These are phyloP conservation scores for Vultur gryphus DNA, from an alignment of 2,797 vertebrate species.

Conservation along the genomic window DNA sequence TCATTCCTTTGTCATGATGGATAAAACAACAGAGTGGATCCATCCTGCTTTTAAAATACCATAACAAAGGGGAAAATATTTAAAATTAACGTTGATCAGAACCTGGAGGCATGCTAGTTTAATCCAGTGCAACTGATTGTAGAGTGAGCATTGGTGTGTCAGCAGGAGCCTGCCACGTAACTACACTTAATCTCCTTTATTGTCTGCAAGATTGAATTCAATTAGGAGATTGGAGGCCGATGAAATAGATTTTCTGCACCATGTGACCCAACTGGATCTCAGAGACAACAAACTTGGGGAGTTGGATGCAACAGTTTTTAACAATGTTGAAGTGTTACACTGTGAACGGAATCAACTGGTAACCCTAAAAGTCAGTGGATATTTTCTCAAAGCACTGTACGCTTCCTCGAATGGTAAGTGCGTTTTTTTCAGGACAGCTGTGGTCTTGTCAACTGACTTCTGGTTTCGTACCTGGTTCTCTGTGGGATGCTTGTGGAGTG, in stretches of 20 bases:
- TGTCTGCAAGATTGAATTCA: conserved; percentile 84
- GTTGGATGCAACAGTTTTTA: conserved; percentile 87
- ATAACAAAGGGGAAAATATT: neutral
- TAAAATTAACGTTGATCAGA: neutral
- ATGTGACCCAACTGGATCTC: conserved; percentile 92
- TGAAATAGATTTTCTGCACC: conserved; percentile 87
- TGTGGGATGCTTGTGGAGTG: neutral
- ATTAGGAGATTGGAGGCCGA: conserved; percentile 83
- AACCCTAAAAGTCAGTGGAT: conserved; percentile 84
- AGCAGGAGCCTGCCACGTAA: neutral
- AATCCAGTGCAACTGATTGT: neutral
- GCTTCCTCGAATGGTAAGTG: conserved; percentile 87
- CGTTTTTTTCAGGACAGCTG: neutral
- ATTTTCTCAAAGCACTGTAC: conserved; percentile 88
- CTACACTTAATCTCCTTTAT: neutral
- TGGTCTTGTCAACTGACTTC: neutral
- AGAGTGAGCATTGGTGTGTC: neutral
- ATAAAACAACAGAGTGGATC: neutral
- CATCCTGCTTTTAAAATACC: neutral
- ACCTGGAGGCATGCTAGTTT: neutral
- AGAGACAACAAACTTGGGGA: conserved; percentile 89
- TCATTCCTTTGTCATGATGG: neutral
- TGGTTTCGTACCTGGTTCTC: neutral
- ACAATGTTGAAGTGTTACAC: conserved; percentile 90
- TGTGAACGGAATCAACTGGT: conserved; percentile 91